phyloP scores from a whole-genome alignment of 1,140 invertebrate species.

The Pissodes strobi region DNA sequence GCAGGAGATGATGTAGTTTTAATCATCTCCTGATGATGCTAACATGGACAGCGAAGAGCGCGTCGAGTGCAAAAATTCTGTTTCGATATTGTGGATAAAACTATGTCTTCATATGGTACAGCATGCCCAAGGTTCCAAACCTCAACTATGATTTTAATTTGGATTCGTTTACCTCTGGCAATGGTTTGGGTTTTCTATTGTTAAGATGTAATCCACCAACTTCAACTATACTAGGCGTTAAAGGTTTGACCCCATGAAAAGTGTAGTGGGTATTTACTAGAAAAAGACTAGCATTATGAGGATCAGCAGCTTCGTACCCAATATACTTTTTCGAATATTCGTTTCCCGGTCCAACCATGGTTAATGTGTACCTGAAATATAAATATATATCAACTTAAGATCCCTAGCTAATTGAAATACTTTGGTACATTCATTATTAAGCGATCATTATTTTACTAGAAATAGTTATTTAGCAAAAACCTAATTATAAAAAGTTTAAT shows the following conservation, averaged over 20 bases:
- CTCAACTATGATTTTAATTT: not conserved
- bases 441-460: too few species aligned
- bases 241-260: constrained; percentile 62
- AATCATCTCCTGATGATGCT: too few species aligned
- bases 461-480: too few species aligned
- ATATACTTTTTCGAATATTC: not conserved
- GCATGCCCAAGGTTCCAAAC: too few species aligned
- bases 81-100: too few species aligned
- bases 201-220: constrained; percentile 66
- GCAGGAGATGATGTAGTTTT: not conserved
- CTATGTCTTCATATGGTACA: too few species aligned
- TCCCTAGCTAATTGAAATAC: too few species aligned
- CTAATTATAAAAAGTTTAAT: too few species aligned
- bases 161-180: constrained; percentile 8
- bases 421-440: too few species aligned
- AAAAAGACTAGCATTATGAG: constrained; percentile 32
- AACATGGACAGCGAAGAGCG: too few species aligned
- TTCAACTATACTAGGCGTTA: constrained; percentile 67
- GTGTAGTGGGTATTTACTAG: constrained; percentile 54
- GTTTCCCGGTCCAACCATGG: not conserved
- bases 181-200: constrained; percentile 28
- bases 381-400: not conserved
- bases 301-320: constrained; percentile 12
- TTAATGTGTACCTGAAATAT: not conserved
- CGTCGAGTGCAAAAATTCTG: too few species aligned